Percentiles rank a stretch among this genome's conserved stretches.
Evolutionary conservation across 2,113 vertebrate genomes (phyloP).

Genomic region (Seriola dumerili): DNA sequence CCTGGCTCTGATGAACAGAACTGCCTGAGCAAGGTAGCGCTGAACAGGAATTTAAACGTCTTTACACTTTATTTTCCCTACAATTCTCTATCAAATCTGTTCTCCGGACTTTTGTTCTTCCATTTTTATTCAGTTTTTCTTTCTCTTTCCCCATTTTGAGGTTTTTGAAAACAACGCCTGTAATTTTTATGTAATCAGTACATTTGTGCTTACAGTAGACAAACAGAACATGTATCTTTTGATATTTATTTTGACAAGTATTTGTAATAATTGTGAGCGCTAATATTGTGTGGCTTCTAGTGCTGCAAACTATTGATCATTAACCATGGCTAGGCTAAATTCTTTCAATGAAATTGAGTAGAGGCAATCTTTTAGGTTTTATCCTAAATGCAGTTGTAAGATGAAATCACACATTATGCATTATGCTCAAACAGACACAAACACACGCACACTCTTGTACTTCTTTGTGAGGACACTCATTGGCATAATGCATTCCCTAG

Average conservation of each 20-base stretch:
- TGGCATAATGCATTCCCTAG: too few species aligned
- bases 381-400: conserved; percentile 47
- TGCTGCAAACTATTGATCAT: conserved; percentile 58
- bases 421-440: conserved; percentile 3
- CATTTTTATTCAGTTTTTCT: conserved; percentile 33
- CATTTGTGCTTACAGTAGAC: conserved; percentile 68
- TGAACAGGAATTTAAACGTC: conserved; percentile 19
- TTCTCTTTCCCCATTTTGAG: conserved; percentile 32
- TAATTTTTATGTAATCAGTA: conserved; percentile 65
- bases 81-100: background rate
- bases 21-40: background rate
- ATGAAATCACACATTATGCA: conserved; percentile 16
- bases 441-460: background rate
- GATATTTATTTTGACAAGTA: conserved; percentile 79
- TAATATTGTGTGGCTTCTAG: conserved; percentile 67
- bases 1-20: conserved; percentile 35
- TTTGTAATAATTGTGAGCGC: conserved; percentile 69
- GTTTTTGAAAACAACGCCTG: conserved; percentile 29
- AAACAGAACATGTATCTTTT: conserved; percentile 70
- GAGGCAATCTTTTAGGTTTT: conserved; percentile 27
- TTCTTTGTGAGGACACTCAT: too few species aligned
- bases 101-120: conserved; percentile 35
- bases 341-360: conserved; percentile 43
- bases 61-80: conserved; percentile 13
- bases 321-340: conserved; percentile 63